Percentiles rank a stretch among this genome's conserved stretches.
phyloP scores from a whole-genome alignment of 2,113 vertebrate genomes.

The Bambusicola thoracicus region DNA sequence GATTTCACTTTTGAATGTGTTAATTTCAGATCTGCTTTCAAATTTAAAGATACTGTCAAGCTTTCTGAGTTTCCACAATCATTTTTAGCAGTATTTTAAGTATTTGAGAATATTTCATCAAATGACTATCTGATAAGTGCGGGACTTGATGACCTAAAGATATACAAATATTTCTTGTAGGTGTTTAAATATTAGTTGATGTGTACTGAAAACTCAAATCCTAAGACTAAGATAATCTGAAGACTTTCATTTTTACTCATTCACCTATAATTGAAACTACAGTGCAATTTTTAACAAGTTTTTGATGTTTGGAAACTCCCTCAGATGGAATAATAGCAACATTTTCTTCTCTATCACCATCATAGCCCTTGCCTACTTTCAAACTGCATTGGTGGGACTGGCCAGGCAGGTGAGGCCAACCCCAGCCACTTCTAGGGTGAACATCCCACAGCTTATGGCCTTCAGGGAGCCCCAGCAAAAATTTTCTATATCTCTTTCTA shows the following conservation, averaged over 20 bases:
- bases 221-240: background rate
- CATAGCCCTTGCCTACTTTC: background rate
- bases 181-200: background rate
- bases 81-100: background rate
- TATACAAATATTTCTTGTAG: background rate
- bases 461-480: background rate
- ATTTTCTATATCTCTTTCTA: background rate
- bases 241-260: background rate
- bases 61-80: background rate
- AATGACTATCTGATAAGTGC: background rate
- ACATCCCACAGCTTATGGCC: background rate
- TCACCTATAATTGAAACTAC: background rate
- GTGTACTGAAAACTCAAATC: background rate
- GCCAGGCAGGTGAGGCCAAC: rapidly evolving
- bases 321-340: background rate
- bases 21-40: background rate
- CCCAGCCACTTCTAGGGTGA: rapidly evolving
- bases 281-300: background rate
- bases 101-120: background rate
- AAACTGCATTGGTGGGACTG: background rate
- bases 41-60: background rate
- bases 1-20: background rate
- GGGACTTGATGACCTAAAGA: background rate
- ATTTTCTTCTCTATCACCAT: background rate
- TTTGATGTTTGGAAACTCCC: background rate